Base-by-base conservation (phyloP, 2,797 vertebrate genomes). In the Oreortyx pictus region DNA sequence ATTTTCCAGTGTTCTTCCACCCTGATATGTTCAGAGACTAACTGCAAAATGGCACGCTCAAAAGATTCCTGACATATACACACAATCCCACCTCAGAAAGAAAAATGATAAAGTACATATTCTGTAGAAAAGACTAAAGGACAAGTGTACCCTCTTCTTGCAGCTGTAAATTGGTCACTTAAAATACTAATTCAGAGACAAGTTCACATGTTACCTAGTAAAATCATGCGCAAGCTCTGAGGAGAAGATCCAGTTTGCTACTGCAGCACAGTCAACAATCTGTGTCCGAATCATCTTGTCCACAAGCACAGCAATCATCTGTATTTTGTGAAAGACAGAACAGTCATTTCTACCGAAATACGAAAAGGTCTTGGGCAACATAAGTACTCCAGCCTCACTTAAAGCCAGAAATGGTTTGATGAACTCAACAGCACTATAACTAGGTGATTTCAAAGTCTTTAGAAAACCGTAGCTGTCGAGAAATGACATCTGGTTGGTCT, bases 221-320 rank as follows among this genome's bases (percentile, higher is more conserved):
- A 99, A 99, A 97, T 99, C 99, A 60, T 98, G 99, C 65, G 99
- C 98, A 91, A 99, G 98, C 81, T 99, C 99, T 87, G 98, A 98
- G 94, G 99, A 99, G 97, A 99, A 99, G 95, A 99, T 98, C 99
- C 99, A 99, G 96, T 99, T 99, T 93, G 99, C 99, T 43, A 99
- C 99, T 7, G 99, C 99, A 44, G 99, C 99, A 78, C 99, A 99
- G 96, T 99, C 99, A 43, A 99, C 99, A 49, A 99, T 99, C 95
- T 99, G 99, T 4, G 98, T 99, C 47, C 99, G 98, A 79, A 99
- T 98, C 98, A 99, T 98, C 97, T 99, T 99, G 96, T 99, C 99
- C 95, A 99, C 99, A 77, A 99, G 94, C n/a, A 99, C 99, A 1
- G 98, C 96, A 60, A 99, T 98, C 99, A 99, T 99, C 99, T 99